Evolutionary conservation across 2,888 invertebrate genomes (phyloP).

Genomic region (Leptinotarsa haldemani): DNA sequence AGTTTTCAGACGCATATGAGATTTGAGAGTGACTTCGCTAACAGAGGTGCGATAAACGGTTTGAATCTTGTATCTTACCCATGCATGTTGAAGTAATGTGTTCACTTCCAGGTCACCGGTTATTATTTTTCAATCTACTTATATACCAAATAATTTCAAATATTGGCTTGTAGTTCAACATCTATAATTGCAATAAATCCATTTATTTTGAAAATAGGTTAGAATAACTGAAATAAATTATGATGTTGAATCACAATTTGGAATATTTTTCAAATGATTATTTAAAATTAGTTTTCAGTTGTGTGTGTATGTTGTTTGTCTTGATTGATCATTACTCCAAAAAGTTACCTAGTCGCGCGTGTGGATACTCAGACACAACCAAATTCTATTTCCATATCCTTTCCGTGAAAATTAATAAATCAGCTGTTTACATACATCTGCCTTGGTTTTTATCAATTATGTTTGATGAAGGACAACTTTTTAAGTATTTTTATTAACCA

Average conservation of each 20-base stretch:
- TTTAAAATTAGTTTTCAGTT: too few species aligned
- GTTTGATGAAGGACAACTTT: constrained; percentile 42
- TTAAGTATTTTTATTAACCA: constrained; percentile 40
- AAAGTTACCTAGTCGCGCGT: background rate
- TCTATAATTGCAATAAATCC: too few species aligned
- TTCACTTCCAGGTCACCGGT: too few species aligned
- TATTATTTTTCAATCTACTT: too few species aligned
- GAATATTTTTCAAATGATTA: too few species aligned
- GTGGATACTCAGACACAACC: constrained; percentile 31
- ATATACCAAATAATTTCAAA: too few species aligned
- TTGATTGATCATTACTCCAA: background rate
- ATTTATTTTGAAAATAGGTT: too few species aligned
- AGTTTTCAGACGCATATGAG: constrained; percentile 18
- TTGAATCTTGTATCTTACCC: background rate
- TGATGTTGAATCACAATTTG: too few species aligned
- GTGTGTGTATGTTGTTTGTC: background rate
- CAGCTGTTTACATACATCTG: constrained; percentile 49
- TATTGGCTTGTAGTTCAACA: too few species aligned
- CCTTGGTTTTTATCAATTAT: constrained; percentile 44
- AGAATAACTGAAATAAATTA: too few species aligned
- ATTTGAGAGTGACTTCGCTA: constrained; percentile 31
- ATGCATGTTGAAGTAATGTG: too few species aligned
- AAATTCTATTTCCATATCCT: constrained; percentile 38
- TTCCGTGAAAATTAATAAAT: constrained; percentile 46
- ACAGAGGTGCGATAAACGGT: background rate